Conservation (phyloP, 2,113 vertebrate genomes). For the Osmerus mordax region DNA sequence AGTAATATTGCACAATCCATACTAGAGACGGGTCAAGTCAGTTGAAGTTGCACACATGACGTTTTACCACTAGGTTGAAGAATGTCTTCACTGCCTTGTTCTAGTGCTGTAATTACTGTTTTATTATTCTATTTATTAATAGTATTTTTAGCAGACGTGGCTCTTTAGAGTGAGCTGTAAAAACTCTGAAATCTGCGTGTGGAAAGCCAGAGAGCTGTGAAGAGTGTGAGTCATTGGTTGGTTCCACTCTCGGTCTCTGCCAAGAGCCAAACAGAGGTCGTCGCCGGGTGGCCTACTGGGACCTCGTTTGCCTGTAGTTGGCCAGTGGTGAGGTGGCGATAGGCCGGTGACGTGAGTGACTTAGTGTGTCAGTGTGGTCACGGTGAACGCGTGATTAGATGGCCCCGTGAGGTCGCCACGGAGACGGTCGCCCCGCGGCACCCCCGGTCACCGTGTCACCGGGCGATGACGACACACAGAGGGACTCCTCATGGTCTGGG, state of each 20-base stretch:
- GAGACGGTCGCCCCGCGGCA: neutral
- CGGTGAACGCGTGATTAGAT: too few relatives aligned
- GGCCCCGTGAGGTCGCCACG: too few relatives aligned
- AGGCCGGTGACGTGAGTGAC: neutral
- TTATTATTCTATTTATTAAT: neutral
- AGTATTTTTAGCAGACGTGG: neutral
- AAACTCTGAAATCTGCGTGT: neutral
- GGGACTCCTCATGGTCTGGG: too few relatives aligned
- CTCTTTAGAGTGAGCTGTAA: neutral
- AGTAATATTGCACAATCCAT: neutral
- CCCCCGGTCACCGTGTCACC: too few relatives aligned
- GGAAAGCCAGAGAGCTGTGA: neutral
- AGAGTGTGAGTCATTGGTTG: neutral
- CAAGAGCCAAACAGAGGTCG: neutral
- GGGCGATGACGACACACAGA: too few relatives aligned
- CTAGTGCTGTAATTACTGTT: neutral
- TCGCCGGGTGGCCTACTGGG: neutral
- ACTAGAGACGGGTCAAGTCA: too few relatives aligned
- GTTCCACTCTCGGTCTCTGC: neutral
- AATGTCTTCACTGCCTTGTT: too few relatives aligned
- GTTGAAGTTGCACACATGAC: too few relatives aligned
- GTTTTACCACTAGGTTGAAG: neutral
- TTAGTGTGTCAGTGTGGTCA: too few relatives aligned
- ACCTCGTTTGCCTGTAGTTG: neutral
- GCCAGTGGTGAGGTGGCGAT: neutral